Percentiles rank a stretch among this genome's conserved stretches.
Conservation (phyloP, 2,888 invertebrate genomes). For the Dendrolimus houi region DNA sequence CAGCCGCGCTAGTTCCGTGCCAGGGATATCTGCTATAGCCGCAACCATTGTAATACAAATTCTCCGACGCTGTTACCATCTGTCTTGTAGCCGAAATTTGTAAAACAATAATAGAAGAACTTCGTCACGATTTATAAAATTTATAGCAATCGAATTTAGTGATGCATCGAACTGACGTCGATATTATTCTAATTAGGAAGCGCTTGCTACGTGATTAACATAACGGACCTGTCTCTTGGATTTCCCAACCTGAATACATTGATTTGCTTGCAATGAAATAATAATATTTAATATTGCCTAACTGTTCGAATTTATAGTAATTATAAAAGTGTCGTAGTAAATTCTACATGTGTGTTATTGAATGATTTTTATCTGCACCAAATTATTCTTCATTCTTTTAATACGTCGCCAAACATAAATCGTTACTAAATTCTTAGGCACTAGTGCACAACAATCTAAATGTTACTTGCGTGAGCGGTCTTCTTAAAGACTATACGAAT, state of each 20-base stretch:
- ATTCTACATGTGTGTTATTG: neutral
- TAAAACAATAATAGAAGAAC: constrained; percentile 43
- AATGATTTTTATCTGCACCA: neutral
- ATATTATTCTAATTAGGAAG: no score
- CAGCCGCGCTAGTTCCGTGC: constrained; percentile 57
- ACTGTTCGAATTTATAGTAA: no score
- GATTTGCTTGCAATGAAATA: no score
- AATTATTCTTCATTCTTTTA: neutral
- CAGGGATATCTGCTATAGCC: constrained; percentile 54
- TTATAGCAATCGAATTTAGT: constrained; percentile 19
- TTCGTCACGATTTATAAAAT: constrained; percentile 25
- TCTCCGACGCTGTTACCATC: constrained; percentile 58
- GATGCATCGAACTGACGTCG: constrained; percentile 10
- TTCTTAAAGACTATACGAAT: neutral
- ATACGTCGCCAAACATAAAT: neutral
- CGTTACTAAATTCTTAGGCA: neutral
- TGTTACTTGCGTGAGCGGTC: neutral
- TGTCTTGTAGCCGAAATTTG: constrained; percentile 48
- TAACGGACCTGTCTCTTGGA: no score
- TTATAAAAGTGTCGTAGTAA: no score
- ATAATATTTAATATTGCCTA: no score
- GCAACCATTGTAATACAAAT: constrained; percentile 59
- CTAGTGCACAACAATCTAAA: neutral
- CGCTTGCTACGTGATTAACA: no score
- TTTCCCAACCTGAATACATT: no score